These are phyloP conservation scores for Heliconius cydno DNA, from an alignment of 2,888 invertebrate genomes.

Conservation along the genomic window DNA sequence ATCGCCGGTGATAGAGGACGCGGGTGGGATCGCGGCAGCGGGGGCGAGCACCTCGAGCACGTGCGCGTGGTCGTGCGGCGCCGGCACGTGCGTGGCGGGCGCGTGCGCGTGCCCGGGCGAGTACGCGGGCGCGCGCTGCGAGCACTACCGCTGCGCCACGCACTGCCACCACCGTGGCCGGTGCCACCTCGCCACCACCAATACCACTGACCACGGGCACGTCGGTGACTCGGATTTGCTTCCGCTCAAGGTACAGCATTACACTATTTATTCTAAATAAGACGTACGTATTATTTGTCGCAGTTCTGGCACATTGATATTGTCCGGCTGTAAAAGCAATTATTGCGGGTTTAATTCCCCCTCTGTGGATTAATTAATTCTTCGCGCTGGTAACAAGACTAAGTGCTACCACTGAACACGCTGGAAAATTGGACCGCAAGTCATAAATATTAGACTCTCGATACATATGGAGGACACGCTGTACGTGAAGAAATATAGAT, in stretches of 20 bases:
- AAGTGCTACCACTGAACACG: no score
- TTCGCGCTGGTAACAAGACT: no score
- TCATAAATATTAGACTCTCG: no score
- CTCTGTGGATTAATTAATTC: no score
- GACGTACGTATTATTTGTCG: no score
- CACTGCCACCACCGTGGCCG: conserved; percentile 52
- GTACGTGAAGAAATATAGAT: no score
- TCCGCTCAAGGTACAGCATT: conserved; percentile 78
- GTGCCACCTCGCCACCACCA: conserved; percentile 50
- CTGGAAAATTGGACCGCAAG: no score
- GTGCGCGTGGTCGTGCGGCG: conserved; percentile 70
- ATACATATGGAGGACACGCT: no score
- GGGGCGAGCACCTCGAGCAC: conserved; percentile 44
- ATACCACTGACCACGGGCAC: conserved; percentile 18
- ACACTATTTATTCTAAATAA: background rate
- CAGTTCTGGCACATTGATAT: no score
- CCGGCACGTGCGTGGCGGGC: conserved; percentile 81
- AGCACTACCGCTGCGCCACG: conserved; percentile 74
- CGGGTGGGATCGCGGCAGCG: conserved; percentile 40
- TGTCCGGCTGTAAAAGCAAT: no score
- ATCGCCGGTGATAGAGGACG: conserved; percentile 45
- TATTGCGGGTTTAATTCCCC: no score
- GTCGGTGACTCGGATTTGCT: conserved; percentile 62
- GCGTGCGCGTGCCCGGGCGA: conserved; percentile 86
- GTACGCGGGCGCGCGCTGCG: conserved; percentile 86